Conservation (phyloP, 2,113 vertebrate genomes). For the Phainopepla nitens region DNA sequence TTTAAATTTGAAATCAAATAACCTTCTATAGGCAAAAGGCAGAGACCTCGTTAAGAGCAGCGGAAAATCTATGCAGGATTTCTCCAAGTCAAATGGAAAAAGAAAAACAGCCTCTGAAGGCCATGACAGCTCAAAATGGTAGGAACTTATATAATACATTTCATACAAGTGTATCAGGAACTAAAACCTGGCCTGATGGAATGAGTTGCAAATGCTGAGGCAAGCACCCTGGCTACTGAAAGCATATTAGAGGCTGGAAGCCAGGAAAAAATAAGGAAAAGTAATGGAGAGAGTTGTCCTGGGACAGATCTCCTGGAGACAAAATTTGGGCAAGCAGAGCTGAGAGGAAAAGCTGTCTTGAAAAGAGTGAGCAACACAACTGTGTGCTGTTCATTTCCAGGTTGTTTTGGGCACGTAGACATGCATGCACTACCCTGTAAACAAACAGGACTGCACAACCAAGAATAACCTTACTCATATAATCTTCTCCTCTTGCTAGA, state of each 20-base stretch:
- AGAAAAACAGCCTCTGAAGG: background rate
- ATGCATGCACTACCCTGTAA: background rate
- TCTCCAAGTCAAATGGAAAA: background rate
- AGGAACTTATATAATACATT: background rate
- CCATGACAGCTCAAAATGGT: background rate
- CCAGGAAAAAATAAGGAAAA: constrained; percentile 16
- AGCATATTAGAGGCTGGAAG: background rate
- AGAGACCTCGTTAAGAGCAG: background rate
- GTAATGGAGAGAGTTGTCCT: background rate
- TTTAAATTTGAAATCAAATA: background rate
- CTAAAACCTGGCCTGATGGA: background rate
- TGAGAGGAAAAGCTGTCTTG: background rate
- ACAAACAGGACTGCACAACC: background rate
- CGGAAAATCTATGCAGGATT: background rate
- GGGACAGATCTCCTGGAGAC: background rate
- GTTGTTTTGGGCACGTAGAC: background rate
- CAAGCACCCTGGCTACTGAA: background rate
- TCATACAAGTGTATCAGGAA: background rate
- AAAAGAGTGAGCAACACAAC: background rate
- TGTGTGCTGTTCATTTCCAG: background rate
- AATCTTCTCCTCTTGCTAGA: background rate
- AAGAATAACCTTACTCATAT: background rate
- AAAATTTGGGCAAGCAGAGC: background rate
- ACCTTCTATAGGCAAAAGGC: background rate
- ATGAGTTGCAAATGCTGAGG: background rate